A percentile compares a stretch with the other conserved stretches of the same genome.
phyloP scores from a whole-genome alignment of 2,113 vertebrate genomes.

The Anarhynchus alexandrinus region DNA sequence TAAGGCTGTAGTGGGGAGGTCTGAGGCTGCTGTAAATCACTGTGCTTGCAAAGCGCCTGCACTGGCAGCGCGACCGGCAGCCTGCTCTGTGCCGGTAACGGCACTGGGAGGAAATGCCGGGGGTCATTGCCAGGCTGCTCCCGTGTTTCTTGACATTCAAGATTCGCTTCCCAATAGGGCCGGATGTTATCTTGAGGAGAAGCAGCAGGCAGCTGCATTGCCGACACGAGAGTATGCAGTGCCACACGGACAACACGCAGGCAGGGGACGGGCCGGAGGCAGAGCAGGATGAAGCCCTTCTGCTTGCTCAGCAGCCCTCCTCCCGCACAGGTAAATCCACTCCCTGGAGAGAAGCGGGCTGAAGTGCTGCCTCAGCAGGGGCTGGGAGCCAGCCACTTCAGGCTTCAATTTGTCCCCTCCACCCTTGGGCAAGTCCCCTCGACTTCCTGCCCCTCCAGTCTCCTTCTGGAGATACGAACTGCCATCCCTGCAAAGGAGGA shows the following conservation, averaged over 20 bases:
- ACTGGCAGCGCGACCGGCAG: accelerated
- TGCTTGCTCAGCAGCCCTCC: background rate
- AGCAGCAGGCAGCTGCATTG: background rate
- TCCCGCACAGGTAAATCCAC: background rate
- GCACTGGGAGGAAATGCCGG: background rate
- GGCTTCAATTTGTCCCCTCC: background rate
- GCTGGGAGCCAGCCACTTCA: background rate
- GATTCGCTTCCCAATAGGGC: background rate
- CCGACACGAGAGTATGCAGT: background rate
- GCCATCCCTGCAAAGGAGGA: background rate
- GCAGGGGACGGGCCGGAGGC: background rate
- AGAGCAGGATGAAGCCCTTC: background rate
- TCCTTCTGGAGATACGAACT: background rate
- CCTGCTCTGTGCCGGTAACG: background rate
- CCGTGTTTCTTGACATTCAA: background rate
- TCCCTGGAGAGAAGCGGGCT: background rate
- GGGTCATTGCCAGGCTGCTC: background rate
- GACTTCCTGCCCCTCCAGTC: background rate
- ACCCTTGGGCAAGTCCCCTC: background rate
- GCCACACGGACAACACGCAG: background rate
- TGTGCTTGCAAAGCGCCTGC: background rate
- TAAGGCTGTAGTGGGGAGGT: background rate
- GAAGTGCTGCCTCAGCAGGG: background rate
- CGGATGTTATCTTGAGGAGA: background rate
- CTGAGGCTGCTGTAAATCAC: background rate